phyloP scores from a whole-genome alignment of 2,113 vertebrate species.

The Epinephelus cyanopodus region DNA sequence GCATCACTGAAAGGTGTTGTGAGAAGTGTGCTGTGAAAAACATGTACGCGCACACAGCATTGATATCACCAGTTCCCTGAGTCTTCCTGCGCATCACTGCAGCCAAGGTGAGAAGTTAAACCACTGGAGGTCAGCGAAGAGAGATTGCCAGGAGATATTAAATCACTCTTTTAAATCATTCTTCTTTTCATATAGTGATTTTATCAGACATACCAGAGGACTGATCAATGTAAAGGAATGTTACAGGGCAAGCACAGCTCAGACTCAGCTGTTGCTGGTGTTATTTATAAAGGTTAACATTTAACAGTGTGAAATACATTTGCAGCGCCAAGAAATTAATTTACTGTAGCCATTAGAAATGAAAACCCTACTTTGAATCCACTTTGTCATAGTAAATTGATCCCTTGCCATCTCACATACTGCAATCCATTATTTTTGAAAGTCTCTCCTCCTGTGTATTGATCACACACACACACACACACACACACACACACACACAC shows the following conservation, averaged over 20 bases:
- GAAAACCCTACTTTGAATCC: slow-evolving; percentile 43
- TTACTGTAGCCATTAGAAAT: slow-evolving; percentile 36
- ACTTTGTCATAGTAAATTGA: slow-evolving; percentile 57
- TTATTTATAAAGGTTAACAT: slow-evolving; percentile 30
- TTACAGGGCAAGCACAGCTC: neutral
- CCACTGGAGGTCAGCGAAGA: neutral
- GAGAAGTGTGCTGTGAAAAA: neutral
- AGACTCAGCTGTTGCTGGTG: neutral
- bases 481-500: neutral
- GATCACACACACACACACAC: slow-evolving; percentile 34
- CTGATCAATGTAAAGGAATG: neutral
- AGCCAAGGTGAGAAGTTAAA: neutral
- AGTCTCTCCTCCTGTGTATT: slow-evolving; percentile 40
- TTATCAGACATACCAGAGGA: neutral
- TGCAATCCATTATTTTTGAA: slow-evolving; percentile 54
- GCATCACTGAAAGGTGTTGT: too few relatives aligned
- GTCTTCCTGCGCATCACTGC: neutral
- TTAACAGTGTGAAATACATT: slow-evolving; percentile 13
- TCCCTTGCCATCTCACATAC: slow-evolving; percentile 30
- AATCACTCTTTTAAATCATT: neutral
- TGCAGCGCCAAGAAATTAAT: slow-evolving; percentile 33
- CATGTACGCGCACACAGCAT: neutral
- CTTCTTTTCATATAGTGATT: neutral
- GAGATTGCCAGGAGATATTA: neutral
- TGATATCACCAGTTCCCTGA: too few relatives aligned